These are phyloP conservation scores for Misgurnus anguillicaudatus DNA, from an alignment of 2,113 vertebrate species.

Conservation along the genomic window DNA sequence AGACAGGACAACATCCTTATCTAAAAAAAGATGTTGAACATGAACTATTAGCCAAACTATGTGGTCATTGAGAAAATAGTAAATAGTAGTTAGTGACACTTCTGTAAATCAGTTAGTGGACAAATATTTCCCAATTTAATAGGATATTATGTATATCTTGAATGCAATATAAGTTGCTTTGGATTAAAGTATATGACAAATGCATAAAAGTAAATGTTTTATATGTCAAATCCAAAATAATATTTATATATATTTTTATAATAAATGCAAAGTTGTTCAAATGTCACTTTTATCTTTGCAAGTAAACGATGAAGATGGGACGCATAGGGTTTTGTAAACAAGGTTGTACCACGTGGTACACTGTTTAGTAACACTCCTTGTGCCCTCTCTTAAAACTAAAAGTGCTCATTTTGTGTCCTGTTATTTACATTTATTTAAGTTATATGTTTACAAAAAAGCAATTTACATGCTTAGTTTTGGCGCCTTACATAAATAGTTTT, in stretches of 20 bases:
- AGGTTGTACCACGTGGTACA: background rate
- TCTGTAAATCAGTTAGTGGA: too few relatives aligned
- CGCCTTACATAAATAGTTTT: too few relatives aligned
- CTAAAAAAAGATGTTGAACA: slow-evolving; percentile 15
- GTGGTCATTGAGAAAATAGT: background rate
- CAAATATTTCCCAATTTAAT: too few relatives aligned
- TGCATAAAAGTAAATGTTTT: too few relatives aligned
- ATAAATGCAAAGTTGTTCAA: background rate
- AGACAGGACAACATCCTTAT: slow-evolving; percentile 72
- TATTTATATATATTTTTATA: background rate
- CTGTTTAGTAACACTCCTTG: slow-evolving; percentile 27
- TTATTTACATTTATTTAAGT: background rate
- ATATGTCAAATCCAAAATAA: too few relatives aligned
- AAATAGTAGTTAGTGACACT: too few relatives aligned
- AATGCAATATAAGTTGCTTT: too few relatives aligned
- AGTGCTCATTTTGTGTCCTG: background rate
- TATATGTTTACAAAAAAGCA: background rate
- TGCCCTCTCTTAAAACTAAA: background rate
- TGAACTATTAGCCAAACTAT: background rate
- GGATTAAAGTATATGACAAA: too few relatives aligned
- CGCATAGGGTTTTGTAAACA: background rate
- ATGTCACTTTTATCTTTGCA: background rate
- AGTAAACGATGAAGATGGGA: too few relatives aligned
- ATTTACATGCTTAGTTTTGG: background rate
- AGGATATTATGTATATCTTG: too few relatives aligned